These are phyloP conservation scores for Macheiramphus alcinus DNA, from an alignment of 2,113 vertebrate genomes.

Conservation along the genomic window DNA sequence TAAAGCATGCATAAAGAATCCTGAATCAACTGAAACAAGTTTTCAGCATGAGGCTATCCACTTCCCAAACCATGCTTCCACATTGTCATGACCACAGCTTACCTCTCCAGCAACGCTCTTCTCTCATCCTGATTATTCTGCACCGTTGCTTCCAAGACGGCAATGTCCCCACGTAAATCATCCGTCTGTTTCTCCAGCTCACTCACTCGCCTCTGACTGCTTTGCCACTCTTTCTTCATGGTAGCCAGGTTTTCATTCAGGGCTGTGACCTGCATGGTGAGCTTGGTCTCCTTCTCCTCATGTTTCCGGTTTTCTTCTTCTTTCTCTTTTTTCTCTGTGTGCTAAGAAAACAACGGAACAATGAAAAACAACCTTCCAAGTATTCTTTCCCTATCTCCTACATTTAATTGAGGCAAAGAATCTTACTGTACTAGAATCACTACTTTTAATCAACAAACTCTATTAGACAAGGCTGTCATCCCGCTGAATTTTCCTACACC, in stretches of 20 bases:
- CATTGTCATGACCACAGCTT: neutral
- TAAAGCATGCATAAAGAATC: neutral
- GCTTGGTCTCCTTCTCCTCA: slow-evolving; percentile 85
- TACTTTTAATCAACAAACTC: neutral
- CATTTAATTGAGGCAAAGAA: neutral
- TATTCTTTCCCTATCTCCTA: neutral
- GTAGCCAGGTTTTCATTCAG: slow-evolving; percentile 95
- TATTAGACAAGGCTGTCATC: neutral
- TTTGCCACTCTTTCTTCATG: slow-evolving; percentile 95
- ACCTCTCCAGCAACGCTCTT: slow-evolving; percentile 92
- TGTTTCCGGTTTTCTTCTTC: slow-evolving; percentile 80
- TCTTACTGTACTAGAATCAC: neutral
- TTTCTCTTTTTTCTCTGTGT: slow-evolving; percentile 81
- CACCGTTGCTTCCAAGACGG: slow-evolving; percentile 94
- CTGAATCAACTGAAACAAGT: neutral
- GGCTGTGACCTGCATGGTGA: slow-evolving; percentile 87
- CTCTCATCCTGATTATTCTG: slow-evolving; percentile 98
- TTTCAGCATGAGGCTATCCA: neutral
- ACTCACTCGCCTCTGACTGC: slow-evolving; percentile 85
- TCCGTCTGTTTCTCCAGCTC: slow-evolving; percentile 97
- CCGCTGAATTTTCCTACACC: neutral
- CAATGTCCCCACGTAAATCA: slow-evolving; percentile 93
- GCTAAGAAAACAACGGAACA: slow-evolving; percentile 65
- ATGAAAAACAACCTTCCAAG: neutral
- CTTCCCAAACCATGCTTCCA: neutral